A percentile compares a stretch with the other conserved stretches of the same genome.
These are phyloP conservation scores for Malurus melanocephalus DNA, from an alignment of 2,113 vertebrate genomes.

Conservation along the genomic window DNA sequence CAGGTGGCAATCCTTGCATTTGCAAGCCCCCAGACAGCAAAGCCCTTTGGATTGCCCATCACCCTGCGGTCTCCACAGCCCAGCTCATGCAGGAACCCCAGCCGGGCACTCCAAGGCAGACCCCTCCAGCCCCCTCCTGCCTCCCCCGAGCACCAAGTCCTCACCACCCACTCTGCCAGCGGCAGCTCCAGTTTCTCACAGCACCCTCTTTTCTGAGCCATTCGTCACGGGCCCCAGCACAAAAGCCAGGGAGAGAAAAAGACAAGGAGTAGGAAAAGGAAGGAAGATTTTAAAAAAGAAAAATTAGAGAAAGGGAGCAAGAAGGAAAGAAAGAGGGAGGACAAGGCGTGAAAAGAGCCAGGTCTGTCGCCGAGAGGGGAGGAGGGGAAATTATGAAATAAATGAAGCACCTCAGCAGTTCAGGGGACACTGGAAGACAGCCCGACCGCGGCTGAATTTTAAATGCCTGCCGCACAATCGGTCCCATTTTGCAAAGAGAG, in stretches of 20 bases:
- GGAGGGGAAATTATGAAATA: slow-evolving; percentile 56
- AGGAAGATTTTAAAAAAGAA: slow-evolving; percentile 17
- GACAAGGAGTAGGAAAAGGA: slow-evolving; percentile 61
- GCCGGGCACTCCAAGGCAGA: neutral
- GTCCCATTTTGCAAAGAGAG: slow-evolving; percentile 52
- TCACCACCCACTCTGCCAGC: slow-evolving; percentile 55
- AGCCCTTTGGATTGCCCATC: neutral
- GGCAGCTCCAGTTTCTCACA: slow-evolving; percentile 62
- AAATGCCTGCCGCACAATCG: slow-evolving; percentile 57
- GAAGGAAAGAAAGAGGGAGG: slow-evolving; percentile 41
- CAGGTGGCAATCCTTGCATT: neutral
- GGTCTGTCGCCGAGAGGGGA: slow-evolving; percentile 5
- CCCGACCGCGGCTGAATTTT: slow-evolving; percentile 59
- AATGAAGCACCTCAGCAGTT: slow-evolving; percentile 50
- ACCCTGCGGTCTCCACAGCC: rapidly evolving
- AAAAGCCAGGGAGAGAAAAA: slow-evolving; percentile 60
- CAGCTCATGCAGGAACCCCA: neutral
- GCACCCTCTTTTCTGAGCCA: slow-evolving; percentile 64
- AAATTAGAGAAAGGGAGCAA: slow-evolving; percentile 21
- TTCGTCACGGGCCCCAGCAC: slow-evolving; percentile 57
- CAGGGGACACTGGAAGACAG: slow-evolving; percentile 46
- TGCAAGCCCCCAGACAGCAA: neutral
- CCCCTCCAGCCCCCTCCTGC: neutral
- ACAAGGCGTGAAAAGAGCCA: slow-evolving; percentile 48
- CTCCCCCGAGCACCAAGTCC: neutral